These are phyloP conservation scores for Cheilosia vulpina DNA, from an alignment of 2,888 invertebrate species.

Conservation along the genomic window DNA sequence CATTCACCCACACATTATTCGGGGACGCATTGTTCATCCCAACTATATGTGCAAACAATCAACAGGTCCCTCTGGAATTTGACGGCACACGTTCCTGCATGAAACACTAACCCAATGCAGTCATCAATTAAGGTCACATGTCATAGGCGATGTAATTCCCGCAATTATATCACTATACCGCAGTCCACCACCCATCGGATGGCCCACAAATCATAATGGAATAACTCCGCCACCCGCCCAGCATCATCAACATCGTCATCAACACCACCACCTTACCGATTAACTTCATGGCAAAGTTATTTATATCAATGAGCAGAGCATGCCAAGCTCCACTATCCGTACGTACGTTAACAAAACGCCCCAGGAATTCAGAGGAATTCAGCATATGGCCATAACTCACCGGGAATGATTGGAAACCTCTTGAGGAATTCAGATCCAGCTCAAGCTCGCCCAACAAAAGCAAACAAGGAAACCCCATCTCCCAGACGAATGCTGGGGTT, in stretches of 20 bases:
- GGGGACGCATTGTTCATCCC: background rate
- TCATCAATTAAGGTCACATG: slow-evolving; percentile 71
- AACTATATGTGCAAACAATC: slow-evolving; percentile 4
- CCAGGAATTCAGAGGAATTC: slow-evolving; percentile 71
- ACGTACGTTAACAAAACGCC: slow-evolving; percentile 41
- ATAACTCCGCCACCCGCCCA: slow-evolving; percentile 27
- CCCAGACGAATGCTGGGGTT: slow-evolving; percentile 62
- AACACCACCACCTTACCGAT: slow-evolving; percentile 77
- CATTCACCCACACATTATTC: background rate
- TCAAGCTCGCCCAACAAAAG: slow-evolving; percentile 43
- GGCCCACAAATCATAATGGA: slow-evolving; percentile 71
- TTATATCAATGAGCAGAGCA: slow-evolving; percentile 78
- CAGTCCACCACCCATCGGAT: slow-evolving; percentile 25
- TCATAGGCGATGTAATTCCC: slow-evolving; percentile 69
- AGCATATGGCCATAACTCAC: slow-evolving; percentile 78
- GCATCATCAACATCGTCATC: background rate
- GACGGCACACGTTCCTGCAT: slow-evolving; percentile 4
- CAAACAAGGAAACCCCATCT: slow-evolving; percentile 59
- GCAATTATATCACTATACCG: slow-evolving; percentile 60
- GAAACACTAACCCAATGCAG: slow-evolving; percentile 59
- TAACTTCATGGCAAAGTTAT: slow-evolving; percentile 79
- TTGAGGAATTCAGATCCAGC: slow-evolving; percentile 77
- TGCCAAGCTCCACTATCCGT: slow-evolving; percentile 16
- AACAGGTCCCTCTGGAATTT: slow-evolving; percentile 42
- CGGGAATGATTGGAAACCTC: slow-evolving; percentile 80